Base-by-base conservation (phyloP, 2,797 vertebrate genomes). In the Danionella dracula region DNA sequence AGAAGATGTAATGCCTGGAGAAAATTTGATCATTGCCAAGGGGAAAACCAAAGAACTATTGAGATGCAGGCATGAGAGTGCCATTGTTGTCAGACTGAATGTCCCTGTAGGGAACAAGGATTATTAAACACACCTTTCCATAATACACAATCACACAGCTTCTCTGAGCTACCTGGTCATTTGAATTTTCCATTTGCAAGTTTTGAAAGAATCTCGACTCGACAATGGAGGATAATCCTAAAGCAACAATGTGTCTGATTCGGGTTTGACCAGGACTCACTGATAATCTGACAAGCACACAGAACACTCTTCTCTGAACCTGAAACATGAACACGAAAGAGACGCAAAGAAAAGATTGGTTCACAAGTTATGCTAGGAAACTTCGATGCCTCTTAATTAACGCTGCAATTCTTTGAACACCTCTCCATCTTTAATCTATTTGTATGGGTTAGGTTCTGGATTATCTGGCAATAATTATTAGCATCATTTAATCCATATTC, bases 31-130 rank as follows among this genome's bases (percentile, higher is more conserved):
- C 35, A 58, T 46, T 72, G 75, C 72, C 70, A 76, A 77, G 79
- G 75, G 61, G 9, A 81, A 72, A 80, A 67, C 69, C 46, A 54
- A 66, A 84, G 82, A 68, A 78, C 77, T 63, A 78, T 82, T 83
- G 82, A 85, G 84, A 82, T 79, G 72, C 76, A 76, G 81, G 78
- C 83, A 83, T 85, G 82, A 86, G 85, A 85, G 83, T 83, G 84
- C 84, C 79, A 80, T 76, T 74, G 67, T 68, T 71, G 77, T 85
- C 73, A 48, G 62, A 13, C 20, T 64, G 29, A 58, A 62, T 63
- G 41, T 68, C 61, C 37, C 23, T 34, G 56, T 66, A 66, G 53
- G 34, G 37, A 45, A 48, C 10, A 8, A 11, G 15, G 31, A 17
- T 11, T 59, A 69, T 62, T 66, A 69, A 50, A 51, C 49, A 54